phyloP scores from a whole-genome alignment of 2,888 invertebrate genomes.

The Drosophila eohydei region DNA sequence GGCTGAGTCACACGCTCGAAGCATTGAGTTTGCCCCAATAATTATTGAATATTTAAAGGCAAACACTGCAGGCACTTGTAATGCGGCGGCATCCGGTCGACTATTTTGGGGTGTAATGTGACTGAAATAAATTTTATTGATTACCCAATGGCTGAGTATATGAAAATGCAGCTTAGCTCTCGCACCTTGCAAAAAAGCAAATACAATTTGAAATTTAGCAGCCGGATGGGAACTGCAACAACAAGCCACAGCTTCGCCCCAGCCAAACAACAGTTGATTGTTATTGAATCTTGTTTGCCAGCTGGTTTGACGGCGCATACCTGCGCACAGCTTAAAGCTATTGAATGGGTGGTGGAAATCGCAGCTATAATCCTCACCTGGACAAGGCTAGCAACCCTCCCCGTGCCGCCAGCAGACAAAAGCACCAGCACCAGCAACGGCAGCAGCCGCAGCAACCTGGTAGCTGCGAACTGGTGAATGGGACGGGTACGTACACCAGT shows the following conservation, averaged over 20 bases:
- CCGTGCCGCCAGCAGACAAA: conserved; percentile 58
- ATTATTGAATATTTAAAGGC: conserved; percentile 30
- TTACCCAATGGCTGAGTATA: conserved; percentile 6
- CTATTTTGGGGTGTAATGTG: conserved; percentile 34
- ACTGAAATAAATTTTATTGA: conserved; percentile 14
- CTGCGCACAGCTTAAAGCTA: conserved; percentile 68
- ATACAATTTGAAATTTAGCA: not conserved
- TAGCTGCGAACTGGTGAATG: conserved; percentile 35
- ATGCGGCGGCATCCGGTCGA: conserved; percentile 20
- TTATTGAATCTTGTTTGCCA: conserved; percentile 50
- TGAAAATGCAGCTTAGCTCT: conserved; percentile 8
- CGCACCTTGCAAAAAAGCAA: conserved; percentile 47
- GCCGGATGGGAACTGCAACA: not conserved
- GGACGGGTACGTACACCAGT: conserved; percentile 27
- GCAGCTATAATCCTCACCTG: conserved; percentile 54
- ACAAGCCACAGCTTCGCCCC: conserved; percentile 17
- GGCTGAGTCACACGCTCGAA: conserved; percentile 31
- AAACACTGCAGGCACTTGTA: conserved; percentile 38
- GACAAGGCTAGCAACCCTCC: conserved; percentile 62
- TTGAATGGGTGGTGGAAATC: conserved; percentile 63
- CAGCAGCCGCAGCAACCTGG: conserved; percentile 59
- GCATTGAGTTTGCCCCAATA: conserved; percentile 18
- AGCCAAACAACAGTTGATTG: conserved; percentile 10
- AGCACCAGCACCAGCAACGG: conserved; percentile 67
- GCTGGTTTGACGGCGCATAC: conserved; percentile 75